Evolutionary conservation across 1,140 invertebrate species (phyloP), one percentile per base, ranked within the genome.

Genomic region (Magallana ariakensis): DNA sequence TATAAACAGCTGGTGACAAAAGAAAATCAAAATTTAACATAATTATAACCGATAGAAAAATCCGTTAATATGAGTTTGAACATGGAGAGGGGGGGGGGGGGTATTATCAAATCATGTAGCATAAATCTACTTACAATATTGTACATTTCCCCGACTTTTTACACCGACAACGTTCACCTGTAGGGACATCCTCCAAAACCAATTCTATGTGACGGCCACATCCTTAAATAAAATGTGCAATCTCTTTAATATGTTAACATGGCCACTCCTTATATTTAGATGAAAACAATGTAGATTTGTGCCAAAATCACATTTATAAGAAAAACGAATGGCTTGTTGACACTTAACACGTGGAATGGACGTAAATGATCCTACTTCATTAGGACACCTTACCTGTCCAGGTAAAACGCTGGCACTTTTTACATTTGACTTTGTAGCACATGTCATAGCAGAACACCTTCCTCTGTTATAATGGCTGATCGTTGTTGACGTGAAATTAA

Each of bases 351-450:
- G 33, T 46, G 33, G 2, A 5, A 46, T 46, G 5, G 33, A 46
- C 33, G 33, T 2, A 46, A 46, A 46, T 46, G 2, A 0, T 46
- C 33, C 33, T 46, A 46, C 33, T 46, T 46, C 33, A 5, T 4
- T 46, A 46, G 33, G 33, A 33, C 2, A 46, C 33, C 81, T 84
- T 88, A 88, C 87, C 87, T 83, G 85, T 15, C 87, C 87, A 88
- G 26, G 87, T 88, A 16, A 62, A 84, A 46, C 86, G 85, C n/a
- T 86, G 54, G 53, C 87, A 88, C 46, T 88, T 88, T 53, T 86
- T 62, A 83, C 87, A 88, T 58, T 56, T 86, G 8, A 88, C 87
- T 86, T 88, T 88, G 26, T 86, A 57, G 86, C 87, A 88, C 87
- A 88, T 88, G 66, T 22, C 66, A 33, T 19, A 33, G 22, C 66